Percentiles rank a stretch among this genome's conserved stretches.
phyloP scores from a whole-genome alignment of 2,888 invertebrate species.

The Lithophane socia region DNA sequence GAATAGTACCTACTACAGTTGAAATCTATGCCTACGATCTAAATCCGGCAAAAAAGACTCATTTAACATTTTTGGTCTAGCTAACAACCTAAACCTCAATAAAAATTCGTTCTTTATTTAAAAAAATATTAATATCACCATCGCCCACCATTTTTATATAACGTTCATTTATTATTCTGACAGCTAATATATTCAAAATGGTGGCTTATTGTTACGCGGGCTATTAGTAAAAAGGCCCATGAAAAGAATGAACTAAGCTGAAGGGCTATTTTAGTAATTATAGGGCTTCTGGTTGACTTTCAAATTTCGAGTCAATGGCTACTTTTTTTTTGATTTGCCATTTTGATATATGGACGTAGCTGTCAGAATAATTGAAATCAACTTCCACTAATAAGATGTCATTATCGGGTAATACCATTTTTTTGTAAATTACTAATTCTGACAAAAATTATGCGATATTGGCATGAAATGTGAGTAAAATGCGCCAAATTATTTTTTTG shows the following conservation, averaged over 20 bases:
- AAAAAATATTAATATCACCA: constrained; percentile 44
- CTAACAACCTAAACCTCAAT: constrained; percentile 20
- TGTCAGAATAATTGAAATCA: constrained; percentile 47
- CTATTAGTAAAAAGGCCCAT: constrained; percentile 42
- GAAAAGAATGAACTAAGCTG: constrained; percentile 26
- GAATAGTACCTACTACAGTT: neutral
- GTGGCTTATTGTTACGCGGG: constrained; percentile 30
- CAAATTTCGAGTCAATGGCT: constrained; percentile 15
- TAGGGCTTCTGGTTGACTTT: constrained; percentile 12
- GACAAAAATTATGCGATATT: constrained; percentile 36
- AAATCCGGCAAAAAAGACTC: neutral
- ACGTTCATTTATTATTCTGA: constrained; percentile 63
- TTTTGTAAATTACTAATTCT: neutral
- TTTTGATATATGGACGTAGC: constrained; percentile 7
- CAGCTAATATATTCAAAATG: constrained; percentile 54
- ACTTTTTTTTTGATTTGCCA: neutral
- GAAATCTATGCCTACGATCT: neutral
- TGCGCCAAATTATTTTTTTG: constrained; percentile 51
- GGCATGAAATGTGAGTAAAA: constrained; percentile 19
- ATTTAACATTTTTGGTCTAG: constrained; percentile 30
- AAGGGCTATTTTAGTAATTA: constrained; percentile 46
- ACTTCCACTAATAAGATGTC: constrained; percentile 10
- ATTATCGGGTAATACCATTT: constrained; percentile 1
- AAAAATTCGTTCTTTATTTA: constrained; percentile 24
- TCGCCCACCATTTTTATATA: constrained; percentile 39